Base-by-base conservation (phyloP, 2,113 vertebrate species). In the Scomber colias region DNA sequence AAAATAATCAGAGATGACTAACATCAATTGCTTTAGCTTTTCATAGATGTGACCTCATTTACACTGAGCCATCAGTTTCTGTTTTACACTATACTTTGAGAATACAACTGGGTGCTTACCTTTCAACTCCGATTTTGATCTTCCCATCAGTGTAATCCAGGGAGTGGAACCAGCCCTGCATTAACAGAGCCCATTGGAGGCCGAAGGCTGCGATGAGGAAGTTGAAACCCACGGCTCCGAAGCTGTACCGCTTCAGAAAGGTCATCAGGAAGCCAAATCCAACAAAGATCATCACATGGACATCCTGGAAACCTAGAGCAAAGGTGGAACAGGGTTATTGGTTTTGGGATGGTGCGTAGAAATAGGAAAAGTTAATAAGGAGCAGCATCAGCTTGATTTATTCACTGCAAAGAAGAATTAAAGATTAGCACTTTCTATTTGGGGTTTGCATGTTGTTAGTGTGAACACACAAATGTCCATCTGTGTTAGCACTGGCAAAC, bases 211-310 rank as follows among this genome's bases (percentile, higher is more conserved):
- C 97, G 4, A 99, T 94, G 76, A 99, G 94, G 92, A 99, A 99
- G 92, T 98, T 99, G 94, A 99, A 99, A 21, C 96, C 98, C 40
- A 99, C 96, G 0, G 96, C 95, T 6, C 98, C 95, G 0, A 97
- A 99, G 71, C 98, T 96, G 0, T 99, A 99, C 50, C 96, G 95
- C 91, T 97, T 96, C 69, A 99, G 94, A 90, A 99, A 99, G 0
- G 95, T 97, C 98, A 99, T 99, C 77, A 99, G 96, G 91, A 99
- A 99, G 27, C 98, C 98, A 76, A 99, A 99, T 31, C 98, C 98
- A 75, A 99, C 96, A 72, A 99, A 99, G 84, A 99, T 96, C 98
- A 99, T 99, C 84, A 97, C 97, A 0, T 99, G 97, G 75, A 99
- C 98, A 0, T 99, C 98, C 93, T 99, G 97, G 90, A 99, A 99